Evolutionary conservation across 2,113 vertebrate genomes (phyloP).

Genomic region (Microtus richardsoni): DNA sequence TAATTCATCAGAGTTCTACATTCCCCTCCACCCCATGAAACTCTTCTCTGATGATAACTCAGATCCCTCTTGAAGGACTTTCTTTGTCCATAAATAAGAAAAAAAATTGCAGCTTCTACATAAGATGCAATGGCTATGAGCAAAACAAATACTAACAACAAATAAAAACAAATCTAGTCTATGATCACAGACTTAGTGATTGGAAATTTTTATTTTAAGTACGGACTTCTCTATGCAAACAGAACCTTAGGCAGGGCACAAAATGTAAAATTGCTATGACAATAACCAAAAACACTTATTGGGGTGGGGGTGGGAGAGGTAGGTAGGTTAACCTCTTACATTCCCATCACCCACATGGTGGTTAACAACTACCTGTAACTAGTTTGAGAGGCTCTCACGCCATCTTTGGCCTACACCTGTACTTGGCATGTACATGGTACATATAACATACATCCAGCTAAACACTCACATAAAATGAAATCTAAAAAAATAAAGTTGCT

Average conservation of each 20-base stretch:
- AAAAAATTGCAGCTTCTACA: not conserved
- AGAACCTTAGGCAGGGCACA: not conserved
- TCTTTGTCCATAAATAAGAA: not conserved
- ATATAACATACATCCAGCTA: not conserved
- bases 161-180: not conserved
- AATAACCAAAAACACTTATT: not conserved
- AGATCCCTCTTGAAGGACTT: not conserved
- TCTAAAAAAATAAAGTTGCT: not conserved
- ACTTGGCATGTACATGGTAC: not conserved
- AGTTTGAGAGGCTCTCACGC: not conserved
- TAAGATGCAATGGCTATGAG: not conserved
- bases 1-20: not conserved
- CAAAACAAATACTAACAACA: not conserved
- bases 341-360: not conserved
- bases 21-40: not conserved
- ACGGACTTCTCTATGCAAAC: not conserved
- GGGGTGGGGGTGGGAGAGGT: not conserved
- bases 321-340: not conserved
- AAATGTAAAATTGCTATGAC: not conserved
- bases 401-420: not conserved
- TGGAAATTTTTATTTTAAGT: slow-evolving; percentile 40
- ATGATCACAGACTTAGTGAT: not conserved
- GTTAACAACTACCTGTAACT: not conserved
- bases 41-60: not conserved
- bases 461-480: not conserved